Evolutionary conservation across 2,888 invertebrate species (phyloP), one percentile per base, ranked within the genome.

Genomic region (Leucoma salicis): DNA sequence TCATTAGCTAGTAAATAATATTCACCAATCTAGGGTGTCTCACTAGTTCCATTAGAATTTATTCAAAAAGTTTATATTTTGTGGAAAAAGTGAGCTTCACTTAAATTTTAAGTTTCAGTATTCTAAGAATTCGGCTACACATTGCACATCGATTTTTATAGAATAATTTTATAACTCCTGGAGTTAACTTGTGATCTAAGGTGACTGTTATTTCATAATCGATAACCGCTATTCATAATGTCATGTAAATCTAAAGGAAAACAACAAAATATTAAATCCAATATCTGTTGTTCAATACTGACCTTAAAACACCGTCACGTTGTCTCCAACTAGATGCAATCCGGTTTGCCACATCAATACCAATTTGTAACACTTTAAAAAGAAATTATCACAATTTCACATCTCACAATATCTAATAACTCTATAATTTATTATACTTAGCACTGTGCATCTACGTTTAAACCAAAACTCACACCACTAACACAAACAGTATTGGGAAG

Each of bases 261-360:
- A 21, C 2, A 8, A 21, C 21, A 21, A 21, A 21, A 21, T 3
- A 5, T 27, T n/a, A 2, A n/a, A 11, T 27, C 29, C 11, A 5
- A 29, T 1, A 29, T n/a, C 4, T 29, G 14, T n/a, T n/a, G 15
- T 6, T 31, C 2, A 31, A 15, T 76, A 80, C 85, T 79, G 78
- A 88, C 88, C 86, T 84, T 88, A 87, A 46, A 80, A 71, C 66
- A 74, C 74, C 76, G 71, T 82, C 83, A 86, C 79, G 83, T 83
- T 87, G 85, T 81, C 82, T 78, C 76, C 78, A 70, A 66, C 71
- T 78, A 66, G 70, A 63, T 74, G 69, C 73, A 78, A 83, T 87
- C 85, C 84, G 82, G 85, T 87, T 84, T 84, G 87, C 85, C 85
- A 86, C 85, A 85, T 85, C 83, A 81, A 74, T 79, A 72, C 71